phyloP scores from a whole-genome alignment of 2,797 vertebrate genomes.

The Carapus acus region DNA sequence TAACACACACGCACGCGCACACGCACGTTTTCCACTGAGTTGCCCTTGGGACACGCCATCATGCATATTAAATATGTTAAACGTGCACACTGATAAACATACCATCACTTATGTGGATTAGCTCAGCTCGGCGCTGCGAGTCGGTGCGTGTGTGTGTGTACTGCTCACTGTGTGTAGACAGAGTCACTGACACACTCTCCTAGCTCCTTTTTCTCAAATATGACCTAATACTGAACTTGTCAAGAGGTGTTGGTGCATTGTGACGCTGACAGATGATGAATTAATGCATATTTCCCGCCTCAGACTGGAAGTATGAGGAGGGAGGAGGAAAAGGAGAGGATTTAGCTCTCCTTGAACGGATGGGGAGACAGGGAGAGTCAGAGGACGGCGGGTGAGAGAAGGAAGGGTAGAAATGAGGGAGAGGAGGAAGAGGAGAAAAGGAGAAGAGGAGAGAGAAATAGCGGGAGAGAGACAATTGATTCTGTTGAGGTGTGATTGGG shows the following conservation, averaged over 20 bases:
- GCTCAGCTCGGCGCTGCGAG: neutral
- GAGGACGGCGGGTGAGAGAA: too few relatives aligned
- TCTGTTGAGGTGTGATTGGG: too few relatives aligned
- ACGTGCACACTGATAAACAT: conserved; percentile 3
- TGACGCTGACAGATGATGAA: conserved; percentile 38
- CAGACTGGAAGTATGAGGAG: neutral
- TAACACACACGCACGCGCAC: conserved; percentile 12
- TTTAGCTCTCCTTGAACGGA: too few relatives aligned
- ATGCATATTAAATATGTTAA: conserved; percentile 12
- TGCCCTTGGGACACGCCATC: neutral
- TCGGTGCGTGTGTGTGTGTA: too few relatives aligned
- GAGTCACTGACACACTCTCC: neutral
- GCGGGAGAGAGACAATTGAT: too few relatives aligned
- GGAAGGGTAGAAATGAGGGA: too few relatives aligned
- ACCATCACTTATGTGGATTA: conserved; percentile 4
- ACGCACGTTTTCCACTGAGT: neutral
- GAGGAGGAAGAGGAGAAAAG: too few relatives aligned
- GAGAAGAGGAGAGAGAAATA: too few relatives aligned
- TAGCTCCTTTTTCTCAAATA: conserved; percentile 12
- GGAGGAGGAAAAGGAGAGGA: too few relatives aligned
- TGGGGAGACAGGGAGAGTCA: too few relatives aligned
- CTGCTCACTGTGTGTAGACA: neutral
- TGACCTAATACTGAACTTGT: conserved; percentile 17
- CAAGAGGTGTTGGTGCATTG: conserved; percentile 9
- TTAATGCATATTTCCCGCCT: conserved; percentile 18